phyloP scores from a whole-genome alignment of 2,797 vertebrate species.

The Leptatherina wallacei region DNA sequence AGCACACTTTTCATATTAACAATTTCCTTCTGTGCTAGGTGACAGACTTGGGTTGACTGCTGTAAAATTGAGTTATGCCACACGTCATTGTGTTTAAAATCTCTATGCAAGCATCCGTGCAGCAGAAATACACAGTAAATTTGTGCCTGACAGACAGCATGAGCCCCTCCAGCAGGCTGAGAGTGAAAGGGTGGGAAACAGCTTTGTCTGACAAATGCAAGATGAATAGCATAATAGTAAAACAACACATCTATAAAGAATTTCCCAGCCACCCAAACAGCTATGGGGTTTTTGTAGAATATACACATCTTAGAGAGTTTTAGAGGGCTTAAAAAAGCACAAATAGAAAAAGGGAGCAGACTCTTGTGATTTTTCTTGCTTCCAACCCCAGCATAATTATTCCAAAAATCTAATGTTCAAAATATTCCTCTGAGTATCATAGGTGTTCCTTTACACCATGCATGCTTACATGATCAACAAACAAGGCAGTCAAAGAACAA shows the following conservation, averaged over 20 bases:
- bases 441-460: constrained; percentile 81
- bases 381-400: constrained; percentile 41
- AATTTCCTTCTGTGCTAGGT: constrained; percentile 55
- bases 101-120: constrained; percentile 56
- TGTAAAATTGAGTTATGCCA: constrained; percentile 72
- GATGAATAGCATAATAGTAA: constrained; percentile 15
- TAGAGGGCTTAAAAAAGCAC: not conserved
- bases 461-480: constrained; percentile 85
- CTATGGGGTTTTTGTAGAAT: not conserved
- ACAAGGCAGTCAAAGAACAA: constrained; percentile 82
- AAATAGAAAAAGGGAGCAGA: too few relatives aligned
- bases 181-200: constrained; percentile 18
- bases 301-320: not conserved
- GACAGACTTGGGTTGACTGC: constrained; percentile 67
- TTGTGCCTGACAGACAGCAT: constrained; percentile 52
- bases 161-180: constrained; percentile 27
- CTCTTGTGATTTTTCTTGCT: not conserved
- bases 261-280: not conserved
- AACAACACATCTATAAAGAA: constrained; percentile 20
- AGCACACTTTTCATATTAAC: constrained; percentile 60
- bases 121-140: constrained; percentile 55
- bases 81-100: constrained; percentile 65
- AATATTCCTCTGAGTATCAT: constrained; percentile 81
- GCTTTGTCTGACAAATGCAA: constrained; percentile 27
- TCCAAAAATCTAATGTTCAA: constrained; percentile 27